phyloP scores from a whole-genome alignment of 1,140 invertebrate genomes.

The Patella vulgata region DNA sequence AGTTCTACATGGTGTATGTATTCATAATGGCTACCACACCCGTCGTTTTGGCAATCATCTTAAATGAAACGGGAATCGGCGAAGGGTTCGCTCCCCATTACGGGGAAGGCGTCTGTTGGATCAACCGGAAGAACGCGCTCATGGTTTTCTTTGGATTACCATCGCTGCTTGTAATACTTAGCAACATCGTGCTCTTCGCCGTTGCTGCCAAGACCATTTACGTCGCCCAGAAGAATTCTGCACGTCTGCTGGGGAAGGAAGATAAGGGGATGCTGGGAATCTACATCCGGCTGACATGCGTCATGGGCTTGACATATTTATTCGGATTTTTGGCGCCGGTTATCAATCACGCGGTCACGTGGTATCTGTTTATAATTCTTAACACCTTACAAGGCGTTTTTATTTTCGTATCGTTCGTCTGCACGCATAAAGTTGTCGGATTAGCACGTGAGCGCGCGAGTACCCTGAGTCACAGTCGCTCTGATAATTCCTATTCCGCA shows the following conservation, averaged over 20 bases:
- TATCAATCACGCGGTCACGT: conserved; percentile 23
- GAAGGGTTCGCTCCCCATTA: conserved; percentile 33
- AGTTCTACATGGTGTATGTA: conserved; percentile 65
- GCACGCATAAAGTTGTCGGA: conserved; percentile 22
- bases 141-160: conserved; percentile 59
- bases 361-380: conserved; percentile 44
- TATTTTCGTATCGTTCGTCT: conserved; percentile 34
- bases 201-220: conserved; percentile 67
- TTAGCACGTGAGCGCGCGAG: neutral
- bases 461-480: too few relatives aligned
- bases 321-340: conserved; percentile 52
- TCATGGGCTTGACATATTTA: conserved; percentile 62
- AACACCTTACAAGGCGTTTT: conserved; percentile 49
- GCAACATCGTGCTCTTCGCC: conserved; percentile 54
- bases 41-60: too few relatives aligned
- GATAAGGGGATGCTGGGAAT: conserved; percentile 58
- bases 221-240: conserved; percentile 34
- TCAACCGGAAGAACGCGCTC: conserved; percentile 43
- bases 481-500: too few relatives aligned
- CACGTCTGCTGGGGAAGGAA: conserved; percentile 19
- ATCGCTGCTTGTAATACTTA: conserved; percentile 48
- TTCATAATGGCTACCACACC: conserved; percentile 49
- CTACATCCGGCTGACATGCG: conserved; percentile 68
- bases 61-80: too few relatives aligned
- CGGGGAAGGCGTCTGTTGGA: conserved; percentile 65